Evolutionary conservation across 1,140 invertebrate species (phyloP).

Genomic region (Hyphantria cunea): DNA sequence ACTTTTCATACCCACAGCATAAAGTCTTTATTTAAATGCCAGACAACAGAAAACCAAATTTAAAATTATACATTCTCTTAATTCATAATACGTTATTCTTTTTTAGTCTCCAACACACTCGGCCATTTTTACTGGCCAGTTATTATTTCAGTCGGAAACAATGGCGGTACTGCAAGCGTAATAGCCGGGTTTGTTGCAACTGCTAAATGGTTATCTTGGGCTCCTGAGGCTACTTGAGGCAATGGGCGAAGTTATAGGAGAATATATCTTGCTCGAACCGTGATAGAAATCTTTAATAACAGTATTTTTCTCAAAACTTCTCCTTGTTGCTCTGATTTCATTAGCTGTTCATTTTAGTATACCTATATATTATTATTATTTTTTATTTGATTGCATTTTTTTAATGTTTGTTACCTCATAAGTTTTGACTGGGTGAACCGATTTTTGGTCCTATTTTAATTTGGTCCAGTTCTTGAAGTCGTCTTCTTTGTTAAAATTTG

Average conservation of each 20-base stretch:
- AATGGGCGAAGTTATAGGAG: slow-evolving; percentile 34
- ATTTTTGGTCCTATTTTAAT: too few relatives aligned
- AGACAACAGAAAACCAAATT: neutral
- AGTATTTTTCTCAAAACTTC: too few relatives aligned
- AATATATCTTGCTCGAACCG: neutral
- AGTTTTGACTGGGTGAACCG: too few relatives aligned
- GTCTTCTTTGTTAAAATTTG: too few relatives aligned
- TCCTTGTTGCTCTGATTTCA: too few relatives aligned
- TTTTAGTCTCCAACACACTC: slow-evolving; percentile 2
- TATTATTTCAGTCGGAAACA: slow-evolving; percentile 67
- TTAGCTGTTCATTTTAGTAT: too few relatives aligned
- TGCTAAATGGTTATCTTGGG: slow-evolving; percentile 72
- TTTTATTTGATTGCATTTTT: too few relatives aligned
- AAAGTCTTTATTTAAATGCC: neutral
- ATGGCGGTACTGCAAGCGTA: slow-evolving; percentile 54
- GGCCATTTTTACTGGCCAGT: slow-evolving; percentile 25
- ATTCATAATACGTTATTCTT: slow-evolving; percentile 15
- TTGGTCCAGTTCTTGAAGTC: too few relatives aligned
- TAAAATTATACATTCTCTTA: slow-evolving; percentile 5
- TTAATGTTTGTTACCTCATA: too few relatives aligned
- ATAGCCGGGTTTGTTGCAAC: slow-evolving; percentile 67
- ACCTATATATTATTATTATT: too few relatives aligned
- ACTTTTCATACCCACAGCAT: too few relatives aligned
- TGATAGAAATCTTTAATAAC: too few relatives aligned
- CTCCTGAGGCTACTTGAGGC: slow-evolving; percentile 45